Evolutionary conservation across 1,140 invertebrate species (phyloP).

Genomic region (Aphidius gifuensis): DNA sequence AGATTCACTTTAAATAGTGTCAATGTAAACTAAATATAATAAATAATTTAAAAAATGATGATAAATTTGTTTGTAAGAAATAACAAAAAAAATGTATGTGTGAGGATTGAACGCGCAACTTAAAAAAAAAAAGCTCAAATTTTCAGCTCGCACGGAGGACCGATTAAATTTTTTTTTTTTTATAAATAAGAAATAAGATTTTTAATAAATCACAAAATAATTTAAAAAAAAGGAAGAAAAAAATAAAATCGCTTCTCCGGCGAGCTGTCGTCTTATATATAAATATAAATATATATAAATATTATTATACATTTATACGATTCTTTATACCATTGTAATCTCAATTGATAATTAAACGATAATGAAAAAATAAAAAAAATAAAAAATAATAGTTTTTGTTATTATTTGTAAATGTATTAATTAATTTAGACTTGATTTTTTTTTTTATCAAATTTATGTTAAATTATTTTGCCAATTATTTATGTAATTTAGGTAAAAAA

Average conservation of each 20-base stretch:
- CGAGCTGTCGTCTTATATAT: slow-evolving; percentile 51
- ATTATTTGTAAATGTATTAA: background rate
- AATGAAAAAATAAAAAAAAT: slow-evolving; percentile 10
- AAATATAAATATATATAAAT: slow-evolving; percentile 35
- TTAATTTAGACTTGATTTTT: too few relatives aligned
- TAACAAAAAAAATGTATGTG: slow-evolving; percentile 23
- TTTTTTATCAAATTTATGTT: too few relatives aligned
- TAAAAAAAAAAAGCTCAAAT: slow-evolving; percentile 46
- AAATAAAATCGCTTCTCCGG: slow-evolving; percentile 53
- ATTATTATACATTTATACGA: slow-evolving; percentile 49
- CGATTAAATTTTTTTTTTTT: slow-evolving; percentile 25
- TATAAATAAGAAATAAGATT: background rate
- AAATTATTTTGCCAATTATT: too few relatives aligned
- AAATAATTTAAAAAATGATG: slow-evolving; percentile 2
- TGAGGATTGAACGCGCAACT: slow-evolving; percentile 46
- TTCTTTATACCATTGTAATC: slow-evolving; percentile 51
- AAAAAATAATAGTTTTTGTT: background rate
- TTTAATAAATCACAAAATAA: background rate
- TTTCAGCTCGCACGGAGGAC: slow-evolving; percentile 56
- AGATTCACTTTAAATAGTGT: background rate
- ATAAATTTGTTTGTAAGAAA: slow-evolving; percentile 14
- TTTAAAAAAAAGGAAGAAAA: slow-evolving; percentile 24
- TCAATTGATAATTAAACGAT: slow-evolving; percentile 28
- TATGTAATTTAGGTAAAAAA: too few relatives aligned
- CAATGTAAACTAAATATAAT: background rate